A percentile compares a stretch with the other conserved stretches of the same genome.
Evolutionary conservation across 2,888 invertebrate species (phyloP).

Genomic region (Smittia aterrima): DNA sequence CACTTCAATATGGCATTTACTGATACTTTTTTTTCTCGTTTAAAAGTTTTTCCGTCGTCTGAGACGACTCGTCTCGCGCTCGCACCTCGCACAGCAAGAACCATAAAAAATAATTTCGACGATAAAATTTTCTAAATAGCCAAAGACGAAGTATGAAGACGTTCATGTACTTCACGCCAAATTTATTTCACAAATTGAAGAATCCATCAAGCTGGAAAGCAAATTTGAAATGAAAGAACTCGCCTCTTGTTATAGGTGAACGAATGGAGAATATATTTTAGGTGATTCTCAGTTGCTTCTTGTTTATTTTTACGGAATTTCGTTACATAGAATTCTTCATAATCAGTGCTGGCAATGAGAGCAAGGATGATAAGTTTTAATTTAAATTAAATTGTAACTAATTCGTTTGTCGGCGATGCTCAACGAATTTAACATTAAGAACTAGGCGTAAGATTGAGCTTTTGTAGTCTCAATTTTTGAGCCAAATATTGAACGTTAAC

Average conservation of each 20-base stretch:
- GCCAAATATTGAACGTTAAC: not conserved
- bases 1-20: too few relatives aligned
- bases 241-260: too few relatives aligned
- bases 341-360: too few relatives aligned
- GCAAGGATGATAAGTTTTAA: not conserved
- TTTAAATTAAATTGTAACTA: slow-evolving; percentile 7
- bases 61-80: not conserved
- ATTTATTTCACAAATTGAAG: not conserved
- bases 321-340: too few relatives aligned
- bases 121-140: not conserved
- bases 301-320: too few relatives aligned
- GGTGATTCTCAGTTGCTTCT: too few relatives aligned
- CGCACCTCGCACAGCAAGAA: not conserved
- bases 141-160: not conserved
- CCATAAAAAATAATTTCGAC: not conserved
- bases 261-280: too few relatives aligned
- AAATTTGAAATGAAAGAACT: not conserved
- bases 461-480: too few relatives aligned
- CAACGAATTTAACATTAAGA: too few relatives aligned
- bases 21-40: too few relatives aligned
- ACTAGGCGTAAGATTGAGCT: too few relatives aligned
- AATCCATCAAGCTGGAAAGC: not conserved
- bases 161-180: not conserved
- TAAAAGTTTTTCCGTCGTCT: not conserved
- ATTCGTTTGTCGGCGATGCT: not conserved